These are phyloP conservation scores for Temnothorax unifasciatus DNA, from an alignment of 2,888 invertebrate genomes.

Conservation along the genomic window DNA sequence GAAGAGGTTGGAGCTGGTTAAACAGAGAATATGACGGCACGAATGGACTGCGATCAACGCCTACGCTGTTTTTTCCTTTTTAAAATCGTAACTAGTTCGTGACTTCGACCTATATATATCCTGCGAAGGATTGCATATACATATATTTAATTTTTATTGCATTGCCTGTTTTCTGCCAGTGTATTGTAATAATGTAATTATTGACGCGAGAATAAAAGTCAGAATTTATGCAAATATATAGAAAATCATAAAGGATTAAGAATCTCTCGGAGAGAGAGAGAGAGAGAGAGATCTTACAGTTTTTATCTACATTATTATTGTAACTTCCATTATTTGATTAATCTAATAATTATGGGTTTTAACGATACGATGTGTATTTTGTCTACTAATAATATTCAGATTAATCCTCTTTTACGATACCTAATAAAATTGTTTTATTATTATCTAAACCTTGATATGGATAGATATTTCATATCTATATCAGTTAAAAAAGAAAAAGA, in stretches of 20 bases:
- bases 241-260: neutral
- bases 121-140: neutral
- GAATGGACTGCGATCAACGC: slow-evolving; percentile 44
- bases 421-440: neutral
- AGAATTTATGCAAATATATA: neutral
- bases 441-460: neutral
- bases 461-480: no score
- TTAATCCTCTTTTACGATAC: neutral
- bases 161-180: neutral
- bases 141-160: slow-evolving; percentile 14
- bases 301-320: neutral
- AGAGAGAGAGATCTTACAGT: neutral
- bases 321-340: neutral
- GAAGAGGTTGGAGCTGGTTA: slow-evolving; percentile 53
- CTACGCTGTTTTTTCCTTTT: slow-evolving; percentile 28
- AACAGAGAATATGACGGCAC: slow-evolving; percentile 50
- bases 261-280: neutral
- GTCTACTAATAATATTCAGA: neutral
- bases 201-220: neutral
- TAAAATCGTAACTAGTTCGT: slow-evolving; percentile 46
- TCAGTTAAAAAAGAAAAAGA: neutral
- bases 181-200: neutral
- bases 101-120: slow-evolving; percentile 4
- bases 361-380: neutral
- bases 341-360: neutral